Evolutionary conservation across 2,113 vertebrate genomes (phyloP).

Genomic region (Pterocles burchelli): DNA sequence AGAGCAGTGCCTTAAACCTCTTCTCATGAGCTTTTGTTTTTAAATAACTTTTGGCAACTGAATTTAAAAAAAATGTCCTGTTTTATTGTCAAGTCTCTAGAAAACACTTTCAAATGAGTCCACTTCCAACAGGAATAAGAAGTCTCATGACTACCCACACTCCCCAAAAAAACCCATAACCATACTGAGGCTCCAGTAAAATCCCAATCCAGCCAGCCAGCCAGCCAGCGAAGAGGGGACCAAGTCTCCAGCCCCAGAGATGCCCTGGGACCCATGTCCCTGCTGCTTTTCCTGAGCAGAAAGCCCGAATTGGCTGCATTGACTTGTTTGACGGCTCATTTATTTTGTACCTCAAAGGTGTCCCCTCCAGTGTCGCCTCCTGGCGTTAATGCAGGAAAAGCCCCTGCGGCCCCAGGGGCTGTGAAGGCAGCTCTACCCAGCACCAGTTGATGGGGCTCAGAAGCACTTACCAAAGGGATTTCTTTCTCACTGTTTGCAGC

Average conservation of each 20-base stretch:
- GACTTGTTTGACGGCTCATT: neutral
- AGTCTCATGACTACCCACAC: neutral
- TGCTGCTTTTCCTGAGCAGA: neutral
- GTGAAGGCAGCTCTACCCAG: neutral
- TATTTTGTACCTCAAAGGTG: neutral
- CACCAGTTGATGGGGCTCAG: neutral
- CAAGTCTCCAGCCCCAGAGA: neutral
- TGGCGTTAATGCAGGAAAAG: neutral
- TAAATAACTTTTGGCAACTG: neutral
- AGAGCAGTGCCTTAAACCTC: neutral
- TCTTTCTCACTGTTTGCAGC: neutral
- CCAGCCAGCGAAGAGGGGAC: neutral
- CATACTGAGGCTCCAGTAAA: neutral
- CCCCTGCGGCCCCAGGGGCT: neutral
- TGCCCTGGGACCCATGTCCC: fast-evolving
- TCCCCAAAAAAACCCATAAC: neutral
- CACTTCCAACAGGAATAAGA: neutral
- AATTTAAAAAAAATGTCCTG: neutral
- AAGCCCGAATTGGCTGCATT: neutral
- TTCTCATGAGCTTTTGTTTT: neutral
- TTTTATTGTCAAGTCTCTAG: neutral
- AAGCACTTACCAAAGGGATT: neutral
- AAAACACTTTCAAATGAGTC: neutral
- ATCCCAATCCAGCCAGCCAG: neutral
- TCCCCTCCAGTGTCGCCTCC: fast-evolving